phyloP scores from a whole-genome alignment of 2,797 vertebrate genomes.

The Sternotherus odoratus region DNA sequence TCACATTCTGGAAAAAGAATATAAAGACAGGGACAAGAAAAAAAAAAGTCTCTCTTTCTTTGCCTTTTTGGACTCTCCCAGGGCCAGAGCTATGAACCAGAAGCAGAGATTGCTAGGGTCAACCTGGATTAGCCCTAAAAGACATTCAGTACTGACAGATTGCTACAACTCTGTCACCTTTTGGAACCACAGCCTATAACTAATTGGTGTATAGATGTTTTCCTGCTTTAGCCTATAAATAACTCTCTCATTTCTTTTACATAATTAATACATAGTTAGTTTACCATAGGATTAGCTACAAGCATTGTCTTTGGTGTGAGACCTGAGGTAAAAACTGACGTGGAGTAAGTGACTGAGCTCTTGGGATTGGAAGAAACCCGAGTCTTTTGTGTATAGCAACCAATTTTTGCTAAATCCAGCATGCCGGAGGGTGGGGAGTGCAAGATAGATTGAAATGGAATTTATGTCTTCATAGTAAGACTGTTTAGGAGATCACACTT shows the following conservation, averaged over 20 bases:
- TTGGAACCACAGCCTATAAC: neutral
- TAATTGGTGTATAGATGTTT: neutral
- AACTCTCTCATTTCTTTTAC: neutral
- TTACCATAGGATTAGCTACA: neutral
- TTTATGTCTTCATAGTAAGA: neutral
- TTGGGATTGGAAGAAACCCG: neutral
- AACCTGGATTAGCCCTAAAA: neutral
- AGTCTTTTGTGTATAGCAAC: neutral
- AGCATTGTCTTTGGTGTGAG: neutral
- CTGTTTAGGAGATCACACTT: neutral
- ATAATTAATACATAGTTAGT: neutral
- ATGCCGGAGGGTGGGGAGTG: neutral
- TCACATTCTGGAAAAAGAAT: neutral
- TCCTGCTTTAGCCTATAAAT: neutral
- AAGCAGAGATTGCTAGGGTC: neutral
- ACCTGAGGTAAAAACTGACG: neutral
- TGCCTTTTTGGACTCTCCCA: neutral
- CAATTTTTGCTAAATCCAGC: neutral
- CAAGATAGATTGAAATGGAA: neutral
- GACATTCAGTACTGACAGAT: neutral
- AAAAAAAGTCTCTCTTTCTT: neutral
- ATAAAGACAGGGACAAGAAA: neutral
- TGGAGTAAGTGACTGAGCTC: neutral
- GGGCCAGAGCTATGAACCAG: neutral
- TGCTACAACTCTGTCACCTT: neutral